Evolutionary conservation across 2,113 vertebrate species (phyloP), one percentile per base, ranked within the genome.

Genomic region (Puma concolor): DNA sequence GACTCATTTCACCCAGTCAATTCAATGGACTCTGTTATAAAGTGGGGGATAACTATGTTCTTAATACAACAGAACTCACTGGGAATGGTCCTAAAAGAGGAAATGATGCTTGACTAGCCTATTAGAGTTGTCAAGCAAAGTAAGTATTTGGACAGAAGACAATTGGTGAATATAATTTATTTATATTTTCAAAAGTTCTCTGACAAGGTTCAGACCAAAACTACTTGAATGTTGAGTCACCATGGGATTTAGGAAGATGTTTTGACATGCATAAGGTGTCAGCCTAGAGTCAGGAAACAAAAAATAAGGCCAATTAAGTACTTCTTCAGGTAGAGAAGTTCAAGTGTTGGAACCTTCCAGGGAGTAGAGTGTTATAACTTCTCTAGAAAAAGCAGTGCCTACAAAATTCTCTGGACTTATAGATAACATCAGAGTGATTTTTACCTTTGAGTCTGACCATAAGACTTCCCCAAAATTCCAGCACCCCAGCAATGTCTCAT

Each of bases 121-220:
- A 8, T 31, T 54, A 74, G 31, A 54, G 33, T 33, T 86, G n/a
- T 92, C 74, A 84, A 38, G 29, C 25, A 80, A 95, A 97, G 41
- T 80, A 54, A 88, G 38, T n/a, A 60, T 88, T 88, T 94, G 89
- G 60, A 66, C 33, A 66, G 50, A 21, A 88, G 36, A 82, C n/a
- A 85, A 87, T 19, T 33, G 21, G 71, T 44, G 14, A 13, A 41
- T 82, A 6, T 48, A 74, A 44, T 36, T 72, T 66, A 94, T 88
- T 77, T 82, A 76, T 23, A 80, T 72, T 87, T 97, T 81, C 57
- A 88, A 91, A 96, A 94, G 12, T 8, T 44, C 66, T 84, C n/a
- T 93, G 63, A 74, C 54, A 74, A 52, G 1, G 25, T 76, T 92
- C 74, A 85, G 57, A 91, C 63, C 57, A 74, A 94, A 82, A n/a